A percentile compares a stretch with the other conserved stretches of the same genome.
Conservation (phyloP, 2,113 vertebrate species). For the Craseonycteris thonglongyai region DNA sequence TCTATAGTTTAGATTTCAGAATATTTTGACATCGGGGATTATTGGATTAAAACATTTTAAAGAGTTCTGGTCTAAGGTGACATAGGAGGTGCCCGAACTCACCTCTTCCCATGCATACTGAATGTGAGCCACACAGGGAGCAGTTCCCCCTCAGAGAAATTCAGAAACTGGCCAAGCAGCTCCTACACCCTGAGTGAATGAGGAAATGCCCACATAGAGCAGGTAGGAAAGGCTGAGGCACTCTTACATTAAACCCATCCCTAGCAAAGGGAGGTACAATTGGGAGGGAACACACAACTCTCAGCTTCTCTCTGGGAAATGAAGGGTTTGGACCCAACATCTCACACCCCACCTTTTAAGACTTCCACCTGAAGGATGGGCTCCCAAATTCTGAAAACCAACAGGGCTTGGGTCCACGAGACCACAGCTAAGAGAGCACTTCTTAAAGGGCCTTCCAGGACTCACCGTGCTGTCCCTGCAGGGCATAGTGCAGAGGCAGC, state of each 20-base stretch:
- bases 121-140: neutral
- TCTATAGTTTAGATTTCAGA: neutral
- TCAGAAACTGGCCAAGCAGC: neutral
- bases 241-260: neutral
- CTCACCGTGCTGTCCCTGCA: neutral
- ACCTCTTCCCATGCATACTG: neutral
- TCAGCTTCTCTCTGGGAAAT: neutral
- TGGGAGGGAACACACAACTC: neutral
- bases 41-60: neutral
- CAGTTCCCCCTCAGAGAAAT: neutral
- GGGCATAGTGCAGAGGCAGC: neutral
- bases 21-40: neutral
- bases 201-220: neutral
- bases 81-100: neutral
- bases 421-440: neutral
- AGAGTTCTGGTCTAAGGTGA: neutral
- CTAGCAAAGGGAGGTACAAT: neutral
- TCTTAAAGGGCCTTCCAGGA: neutral
- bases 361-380: neutral
- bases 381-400: neutral
- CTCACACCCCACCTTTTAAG: neutral
- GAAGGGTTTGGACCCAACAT: neutral
- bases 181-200: rapidly evolving
- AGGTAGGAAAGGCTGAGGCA: neutral
- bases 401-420: neutral